phyloP scores from a whole-genome alignment of 2,113 vertebrate genomes.

The Vulpes lagopus region DNA sequence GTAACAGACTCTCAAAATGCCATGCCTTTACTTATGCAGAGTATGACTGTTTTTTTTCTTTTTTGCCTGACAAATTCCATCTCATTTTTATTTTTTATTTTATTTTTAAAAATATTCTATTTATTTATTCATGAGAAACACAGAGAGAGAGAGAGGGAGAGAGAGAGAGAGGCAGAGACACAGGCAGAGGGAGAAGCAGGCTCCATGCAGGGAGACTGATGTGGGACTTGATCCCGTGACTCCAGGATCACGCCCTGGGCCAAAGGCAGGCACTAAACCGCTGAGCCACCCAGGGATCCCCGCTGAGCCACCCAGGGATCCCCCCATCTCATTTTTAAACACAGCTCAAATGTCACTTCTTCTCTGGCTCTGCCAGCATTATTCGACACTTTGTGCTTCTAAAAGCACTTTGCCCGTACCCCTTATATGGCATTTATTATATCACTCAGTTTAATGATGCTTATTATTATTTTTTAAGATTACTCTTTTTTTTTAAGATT shows the following conservation, averaged over 20 bases:
- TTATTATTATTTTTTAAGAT: constrained; percentile 33
- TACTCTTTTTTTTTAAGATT: neutral
- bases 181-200: neutral
- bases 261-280: neutral
- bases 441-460: neutral
- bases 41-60: constrained; percentile 22
- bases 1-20: constrained; percentile 33
- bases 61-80: constrained; percentile 8
- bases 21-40: constrained; percentile 1
- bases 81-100: neutral
- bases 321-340: constrained; percentile 22
- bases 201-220: neutral
- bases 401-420: neutral
- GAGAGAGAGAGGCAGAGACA: neutral
- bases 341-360: constrained; percentile 46
- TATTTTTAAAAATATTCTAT: neutral
- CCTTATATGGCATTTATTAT: constrained; percentile 12
- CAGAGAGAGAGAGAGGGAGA: neutral
- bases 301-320: too few species aligned
- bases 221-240: neutral
- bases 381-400: neutral
- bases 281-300: too few species aligned
- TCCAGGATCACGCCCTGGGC: neutral
- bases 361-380: neutral
- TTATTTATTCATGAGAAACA: neutral